Conservation (phyloP, 2,797 vertebrate genomes). For the Passerculus sandwichensis region DNA sequence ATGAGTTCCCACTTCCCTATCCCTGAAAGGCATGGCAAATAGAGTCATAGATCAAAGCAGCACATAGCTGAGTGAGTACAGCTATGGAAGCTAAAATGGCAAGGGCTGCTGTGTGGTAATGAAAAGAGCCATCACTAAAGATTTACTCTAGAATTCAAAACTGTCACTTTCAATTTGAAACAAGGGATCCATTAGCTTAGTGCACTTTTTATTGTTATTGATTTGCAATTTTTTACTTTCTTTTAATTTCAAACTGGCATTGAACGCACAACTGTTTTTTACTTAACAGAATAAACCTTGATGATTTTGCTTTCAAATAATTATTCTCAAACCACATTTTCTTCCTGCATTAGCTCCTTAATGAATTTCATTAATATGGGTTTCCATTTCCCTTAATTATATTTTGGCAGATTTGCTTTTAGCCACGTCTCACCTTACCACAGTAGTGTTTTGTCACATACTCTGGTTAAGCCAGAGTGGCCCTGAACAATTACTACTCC, state of each 20-base stretch:
- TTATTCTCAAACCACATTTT: slow-evolving; percentile 5
- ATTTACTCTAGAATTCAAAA: slow-evolving; percentile 59
- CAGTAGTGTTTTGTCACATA: neutral
- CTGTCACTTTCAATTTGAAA: slow-evolving; percentile 68
- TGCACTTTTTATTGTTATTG: slow-evolving; percentile 67
- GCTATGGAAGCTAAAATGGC: slow-evolving; percentile 12
- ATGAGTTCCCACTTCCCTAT: slow-evolving; percentile 9
- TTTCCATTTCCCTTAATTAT: slow-evolving; percentile 56
- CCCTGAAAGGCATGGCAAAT: slow-evolving; percentile 44
- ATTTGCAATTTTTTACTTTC: slow-evolving; percentile 62
- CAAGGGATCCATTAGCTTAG: slow-evolving; percentile 67
- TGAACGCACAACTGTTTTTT: neutral
- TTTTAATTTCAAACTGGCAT: slow-evolving; percentile 46
- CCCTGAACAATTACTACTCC: neutral
- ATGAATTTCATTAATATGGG: slow-evolving; percentile 29
- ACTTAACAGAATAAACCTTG: neutral
- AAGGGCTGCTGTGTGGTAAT: slow-evolving; percentile 36
- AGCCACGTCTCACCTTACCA: neutral
- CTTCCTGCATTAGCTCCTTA: slow-evolving; percentile 20
- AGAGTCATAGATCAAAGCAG: slow-evolving; percentile 45
- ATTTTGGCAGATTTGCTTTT: slow-evolving; percentile 41
- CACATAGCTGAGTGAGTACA: neutral
- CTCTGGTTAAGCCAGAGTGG: neutral
- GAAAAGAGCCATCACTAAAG: slow-evolving; percentile 62
- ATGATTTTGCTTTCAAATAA: slow-evolving; percentile 49